Evolutionary conservation across 2,797 vertebrate species (phyloP).

Genomic region (Micrastur ruficollis): DNA sequence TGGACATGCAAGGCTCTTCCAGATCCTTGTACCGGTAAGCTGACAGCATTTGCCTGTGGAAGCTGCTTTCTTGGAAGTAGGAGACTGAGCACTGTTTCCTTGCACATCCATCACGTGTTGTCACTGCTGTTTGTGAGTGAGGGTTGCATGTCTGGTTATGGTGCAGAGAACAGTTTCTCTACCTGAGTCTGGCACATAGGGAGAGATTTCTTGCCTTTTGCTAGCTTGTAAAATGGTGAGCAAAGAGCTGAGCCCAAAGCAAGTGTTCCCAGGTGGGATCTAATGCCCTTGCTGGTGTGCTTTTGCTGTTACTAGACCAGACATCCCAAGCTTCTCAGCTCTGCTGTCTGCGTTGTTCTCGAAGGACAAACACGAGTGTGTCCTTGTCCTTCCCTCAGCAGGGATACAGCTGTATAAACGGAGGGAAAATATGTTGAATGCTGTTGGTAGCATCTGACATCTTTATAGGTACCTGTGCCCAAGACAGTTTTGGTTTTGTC

Average conservation of each 20-base stretch:
- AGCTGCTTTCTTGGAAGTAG: not conserved
- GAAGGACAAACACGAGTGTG: not conserved
- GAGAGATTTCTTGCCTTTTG: not conserved
- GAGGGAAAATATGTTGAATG: rapidly evolving
- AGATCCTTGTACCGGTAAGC: not conserved
- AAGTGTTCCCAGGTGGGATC: not conserved
- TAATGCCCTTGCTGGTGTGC: not conserved
- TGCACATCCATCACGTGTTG: not conserved
- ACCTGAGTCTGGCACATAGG: not conserved
- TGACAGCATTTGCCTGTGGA: not conserved
- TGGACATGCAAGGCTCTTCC: not conserved
- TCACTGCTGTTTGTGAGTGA: not conserved
- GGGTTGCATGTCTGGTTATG: not conserved
- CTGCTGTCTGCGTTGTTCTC: not conserved
- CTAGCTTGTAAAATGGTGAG: not conserved
- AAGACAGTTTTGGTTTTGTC: not conserved
- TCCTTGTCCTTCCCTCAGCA: not conserved
- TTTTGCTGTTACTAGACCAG: too few relatives aligned
- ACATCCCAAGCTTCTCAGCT: not conserved
- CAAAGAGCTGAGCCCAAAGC: not conserved
- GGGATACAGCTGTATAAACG: not conserved
- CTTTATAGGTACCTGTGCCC: not conserved
- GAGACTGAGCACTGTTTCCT: not conserved
- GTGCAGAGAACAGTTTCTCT: not conserved
- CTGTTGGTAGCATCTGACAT: not conserved